These are phyloP conservation scores for Ceriagrion tenellum DNA, from an alignment of 2,888 invertebrate genomes.

Conservation along the genomic window DNA sequence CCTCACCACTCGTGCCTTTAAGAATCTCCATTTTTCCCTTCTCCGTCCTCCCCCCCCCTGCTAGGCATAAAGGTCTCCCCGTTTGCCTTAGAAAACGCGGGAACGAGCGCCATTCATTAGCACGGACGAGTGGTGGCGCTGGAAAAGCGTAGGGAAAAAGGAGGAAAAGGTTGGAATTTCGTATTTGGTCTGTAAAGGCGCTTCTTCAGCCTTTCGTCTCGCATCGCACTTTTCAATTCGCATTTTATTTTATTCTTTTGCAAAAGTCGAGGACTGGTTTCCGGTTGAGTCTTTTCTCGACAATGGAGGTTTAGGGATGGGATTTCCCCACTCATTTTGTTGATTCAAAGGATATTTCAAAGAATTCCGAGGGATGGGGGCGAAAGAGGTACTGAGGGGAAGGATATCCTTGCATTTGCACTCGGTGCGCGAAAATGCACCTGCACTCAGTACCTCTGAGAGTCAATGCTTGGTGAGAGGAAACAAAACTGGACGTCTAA, in stretches of 20 bases:
- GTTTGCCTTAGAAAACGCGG: background rate
- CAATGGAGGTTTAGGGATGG: background rate
- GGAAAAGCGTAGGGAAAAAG: background rate
- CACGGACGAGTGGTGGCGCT: no score
- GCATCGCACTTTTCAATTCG: background rate
- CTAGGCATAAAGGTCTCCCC: background rate
- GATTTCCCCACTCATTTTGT: background rate
- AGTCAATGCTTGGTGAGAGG: background rate
- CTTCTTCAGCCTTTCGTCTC: background rate
- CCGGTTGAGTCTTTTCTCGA: background rate
- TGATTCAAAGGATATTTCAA: background rate
- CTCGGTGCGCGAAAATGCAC: background rate
- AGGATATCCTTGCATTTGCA: background rate
- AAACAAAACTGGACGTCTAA: background rate
- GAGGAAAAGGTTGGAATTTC: background rate
- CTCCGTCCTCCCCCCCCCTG: background rate
- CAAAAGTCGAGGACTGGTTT: background rate
- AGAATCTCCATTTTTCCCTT: background rate
- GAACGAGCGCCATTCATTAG: slow-evolving; percentile 6
- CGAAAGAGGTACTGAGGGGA: background rate
- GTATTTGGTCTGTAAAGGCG: background rate
- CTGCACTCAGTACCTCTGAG: background rate
- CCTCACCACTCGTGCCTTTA: background rate
- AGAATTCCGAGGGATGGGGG: background rate
- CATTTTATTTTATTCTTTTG: background rate